Percentiles rank a stretch among this genome's conserved stretches.
Evolutionary conservation across 2,113 vertebrate genomes (phyloP).

Genomic region (Zootoca vivipara): DNA sequence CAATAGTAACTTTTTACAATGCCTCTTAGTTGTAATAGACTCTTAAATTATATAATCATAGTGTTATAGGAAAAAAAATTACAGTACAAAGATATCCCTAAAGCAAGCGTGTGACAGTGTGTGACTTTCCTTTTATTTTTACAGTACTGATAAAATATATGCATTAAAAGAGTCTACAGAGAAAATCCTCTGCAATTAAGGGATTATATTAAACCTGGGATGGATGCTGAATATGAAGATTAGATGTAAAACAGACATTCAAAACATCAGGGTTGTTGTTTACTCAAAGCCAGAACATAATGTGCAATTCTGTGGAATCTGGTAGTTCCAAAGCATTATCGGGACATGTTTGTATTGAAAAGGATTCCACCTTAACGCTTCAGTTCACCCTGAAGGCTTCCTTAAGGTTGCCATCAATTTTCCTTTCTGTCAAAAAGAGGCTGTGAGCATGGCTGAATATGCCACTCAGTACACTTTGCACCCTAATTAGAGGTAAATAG

Average conservation of each 20-base stretch:
- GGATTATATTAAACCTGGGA: conserved; percentile 30
- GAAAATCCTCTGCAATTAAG: conserved; percentile 37
- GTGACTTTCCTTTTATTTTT: conserved; percentile 36
- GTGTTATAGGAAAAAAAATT: conserved; percentile 5
- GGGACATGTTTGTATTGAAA: conserved; percentile 34
- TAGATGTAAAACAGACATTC: conserved; percentile 40
- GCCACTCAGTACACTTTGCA: conserved; percentile 62
- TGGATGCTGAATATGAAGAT: conserved; percentile 23
- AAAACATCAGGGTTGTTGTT: conserved; percentile 47
- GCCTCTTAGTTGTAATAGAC: not conserved
- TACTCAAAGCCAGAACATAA: conserved; percentile 34
- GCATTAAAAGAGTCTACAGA: conserved; percentile 32
- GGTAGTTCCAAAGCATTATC: conserved; percentile 35
- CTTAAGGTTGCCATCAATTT: conserved; percentile 15
- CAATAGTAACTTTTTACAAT: not conserved
- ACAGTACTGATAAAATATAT: conserved; percentile 20
- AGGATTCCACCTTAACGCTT: conserved; percentile 52
- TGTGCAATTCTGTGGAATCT: conserved; percentile 39
- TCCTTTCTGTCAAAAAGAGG: conserved; percentile 47
- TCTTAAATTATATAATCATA: not conserved
- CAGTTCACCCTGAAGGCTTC: conserved; percentile 39
- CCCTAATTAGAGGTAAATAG: conserved; percentile 77
- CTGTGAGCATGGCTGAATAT: conserved; percentile 57
- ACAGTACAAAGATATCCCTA: conserved; percentile 21
- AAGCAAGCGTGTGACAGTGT: not conserved